phyloP scores from a whole-genome alignment of 2,113 vertebrate species.

The Callipepla californica region DNA sequence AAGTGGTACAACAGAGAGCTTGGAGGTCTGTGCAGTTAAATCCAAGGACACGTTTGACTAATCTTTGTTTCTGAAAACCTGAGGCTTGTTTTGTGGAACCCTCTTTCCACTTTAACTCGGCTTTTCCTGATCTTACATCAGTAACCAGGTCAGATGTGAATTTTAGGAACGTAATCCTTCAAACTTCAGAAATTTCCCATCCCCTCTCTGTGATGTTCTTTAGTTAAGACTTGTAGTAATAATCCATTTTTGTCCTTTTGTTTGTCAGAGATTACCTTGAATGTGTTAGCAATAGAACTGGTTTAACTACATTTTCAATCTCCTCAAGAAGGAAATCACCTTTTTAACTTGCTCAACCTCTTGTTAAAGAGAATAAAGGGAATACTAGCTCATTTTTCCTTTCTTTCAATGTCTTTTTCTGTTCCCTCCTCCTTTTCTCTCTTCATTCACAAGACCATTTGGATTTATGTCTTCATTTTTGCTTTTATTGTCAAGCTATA shows the following conservation, averaged over 20 bases:
- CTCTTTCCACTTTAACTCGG: background rate
- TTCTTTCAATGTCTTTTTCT: background rate
- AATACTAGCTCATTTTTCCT: background rate
- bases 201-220: background rate
- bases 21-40: background rate
- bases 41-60: background rate
- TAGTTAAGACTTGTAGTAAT: background rate
- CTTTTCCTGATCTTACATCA: background rate
- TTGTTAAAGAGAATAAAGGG: background rate
- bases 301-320: background rate
- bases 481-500: background rate
- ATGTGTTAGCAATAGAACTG: background rate
- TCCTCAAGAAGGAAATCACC: background rate
- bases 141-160: background rate
- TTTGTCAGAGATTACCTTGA: background rate
- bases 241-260: background rate
- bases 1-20: background rate
- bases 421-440: background rate
- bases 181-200: background rate
- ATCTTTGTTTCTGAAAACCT: background rate
- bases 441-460: background rate
- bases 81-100: background rate
- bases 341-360: background rate
- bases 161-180: background rate
- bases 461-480: background rate